Evolutionary conservation across 2,888 invertebrate genomes (phyloP), one percentile per base, ranked within the genome.

Genomic region (Torymus texanus): DNA sequence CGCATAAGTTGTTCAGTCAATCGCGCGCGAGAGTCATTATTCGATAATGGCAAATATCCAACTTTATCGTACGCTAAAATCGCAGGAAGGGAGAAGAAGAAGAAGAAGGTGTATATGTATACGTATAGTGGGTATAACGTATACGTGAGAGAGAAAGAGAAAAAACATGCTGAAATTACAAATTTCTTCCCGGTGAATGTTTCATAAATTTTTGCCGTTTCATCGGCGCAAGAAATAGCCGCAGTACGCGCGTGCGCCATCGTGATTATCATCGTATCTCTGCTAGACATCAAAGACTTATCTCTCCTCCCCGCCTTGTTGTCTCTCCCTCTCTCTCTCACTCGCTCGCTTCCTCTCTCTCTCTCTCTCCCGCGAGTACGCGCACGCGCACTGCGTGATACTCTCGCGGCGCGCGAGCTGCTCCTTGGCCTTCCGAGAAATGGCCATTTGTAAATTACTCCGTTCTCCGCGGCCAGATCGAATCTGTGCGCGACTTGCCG

Each of bases 231-330:
- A 83, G 82, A 79, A 75, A 75, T 63, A 75, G 66, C 70, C 58
- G 50, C 41, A 41, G 41, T 8, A 8, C 29, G 29, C 29, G 5
- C 29, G 65, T 65, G 71, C 84, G 85, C 85, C 85, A 84, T 85
- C 86, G 85, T 85, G 86, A 85, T 87, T 86, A 87, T 88, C 86
- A 86, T 87, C 85, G 84, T 87, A 88, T 88, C 87, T 86, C 83
- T 83, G 84, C 85, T 87, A 86, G 88, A 87, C 87, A 88, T 88
- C 88, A 87, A 88, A 87, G 87, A 87, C 85, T 86, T 84, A 85
- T 85, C 84, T 85, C 84, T 83, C 82, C 81, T 79, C 81, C 68
- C 81, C 76, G 80, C 81, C 75, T 79, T 56, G 51, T 70, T 65
- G 18, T 65, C 58, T 62, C 78, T 70, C 75, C 73, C 68, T 66